phyloP scores from a whole-genome alignment of 2,797 vertebrate species.

The Pantherophis vulpinus region DNA sequence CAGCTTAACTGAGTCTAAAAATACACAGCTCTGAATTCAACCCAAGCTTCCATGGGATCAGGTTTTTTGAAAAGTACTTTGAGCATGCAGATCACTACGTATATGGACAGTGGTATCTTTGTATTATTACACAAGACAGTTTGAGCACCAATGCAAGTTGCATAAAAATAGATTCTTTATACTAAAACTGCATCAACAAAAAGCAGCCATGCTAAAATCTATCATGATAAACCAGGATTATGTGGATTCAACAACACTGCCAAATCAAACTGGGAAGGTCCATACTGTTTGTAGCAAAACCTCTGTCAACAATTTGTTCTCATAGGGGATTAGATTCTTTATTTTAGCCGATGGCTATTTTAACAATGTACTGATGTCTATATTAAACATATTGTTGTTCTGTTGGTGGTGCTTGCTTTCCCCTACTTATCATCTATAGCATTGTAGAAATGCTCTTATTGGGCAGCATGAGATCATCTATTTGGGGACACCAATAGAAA shows the following conservation, averaged over 20 bases:
- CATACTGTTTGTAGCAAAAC: neutral
- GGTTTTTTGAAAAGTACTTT: neutral
- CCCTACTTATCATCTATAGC: neutral
- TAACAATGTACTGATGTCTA: neutral
- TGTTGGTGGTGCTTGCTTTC: neutral
- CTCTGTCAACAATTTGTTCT: neutral
- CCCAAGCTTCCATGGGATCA: conserved; percentile 9
- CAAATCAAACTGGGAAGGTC: neutral
- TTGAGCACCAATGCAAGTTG: neutral
- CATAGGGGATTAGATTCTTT: neutral
- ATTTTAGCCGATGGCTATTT: neutral
- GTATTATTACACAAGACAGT: neutral
- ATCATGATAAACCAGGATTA: neutral
- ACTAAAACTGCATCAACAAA: neutral
- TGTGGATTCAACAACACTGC: neutral
- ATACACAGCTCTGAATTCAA: conserved; percentile 24
- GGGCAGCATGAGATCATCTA: neutral
- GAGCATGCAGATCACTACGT: neutral
- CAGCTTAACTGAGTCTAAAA: conserved; percentile 27
- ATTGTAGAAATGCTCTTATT: neutral
- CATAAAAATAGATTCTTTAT: neutral
- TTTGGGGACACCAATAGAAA: neutral
- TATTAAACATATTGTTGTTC: neutral
- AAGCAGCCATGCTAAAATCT: neutral
- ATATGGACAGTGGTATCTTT: neutral